phyloP scores from a whole-genome alignment of 2,888 invertebrate genomes.

The Carabus problematicus region DNA sequence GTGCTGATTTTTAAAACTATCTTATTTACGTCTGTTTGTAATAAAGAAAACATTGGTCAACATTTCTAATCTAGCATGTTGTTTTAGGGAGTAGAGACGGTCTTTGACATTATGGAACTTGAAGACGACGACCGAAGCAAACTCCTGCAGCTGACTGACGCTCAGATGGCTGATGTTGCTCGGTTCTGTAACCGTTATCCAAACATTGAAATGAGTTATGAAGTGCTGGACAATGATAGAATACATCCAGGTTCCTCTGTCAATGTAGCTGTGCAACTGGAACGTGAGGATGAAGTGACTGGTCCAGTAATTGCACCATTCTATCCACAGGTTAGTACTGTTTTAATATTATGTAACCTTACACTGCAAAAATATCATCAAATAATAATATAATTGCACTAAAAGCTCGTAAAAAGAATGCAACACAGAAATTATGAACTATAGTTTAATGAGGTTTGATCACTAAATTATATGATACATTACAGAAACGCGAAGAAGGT shows the following conservation, averaged over 20 bases:
- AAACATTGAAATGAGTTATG: conserved; percentile 94
- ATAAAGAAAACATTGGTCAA: too few species aligned
- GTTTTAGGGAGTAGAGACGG: conserved; percentile 78
- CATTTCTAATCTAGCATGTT: too few species aligned
- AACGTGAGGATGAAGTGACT: conserved; percentile 95
- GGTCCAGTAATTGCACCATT: conserved; percentile 98
- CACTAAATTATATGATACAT: conserved; percentile 44
- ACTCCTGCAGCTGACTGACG: conserved; percentile 78
- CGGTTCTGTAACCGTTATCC: conserved; percentile 99
- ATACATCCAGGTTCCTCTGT: conserved; percentile 86
- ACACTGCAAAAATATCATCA: background rate
- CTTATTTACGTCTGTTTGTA: too few species aligned
- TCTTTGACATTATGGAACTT: conserved; percentile 95
- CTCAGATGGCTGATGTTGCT: conserved; percentile 97
- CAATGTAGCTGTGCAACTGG: conserved; percentile 88
- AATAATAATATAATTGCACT: background rate
- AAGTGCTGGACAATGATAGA: conserved; percentile 82
- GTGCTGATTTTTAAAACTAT: too few species aligned
- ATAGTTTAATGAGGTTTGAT: conserved; percentile 26
- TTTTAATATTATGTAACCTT: background rate
- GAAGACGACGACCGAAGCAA: conserved; percentile 88
- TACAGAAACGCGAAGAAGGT: conserved; percentile 87
- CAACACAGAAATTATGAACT: background rate
- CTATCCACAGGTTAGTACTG: conserved; percentile 84
- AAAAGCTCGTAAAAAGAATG: background rate